Base-by-base conservation (phyloP, 2,888 invertebrate genomes). In the Lumbricus terrestris region DNA sequence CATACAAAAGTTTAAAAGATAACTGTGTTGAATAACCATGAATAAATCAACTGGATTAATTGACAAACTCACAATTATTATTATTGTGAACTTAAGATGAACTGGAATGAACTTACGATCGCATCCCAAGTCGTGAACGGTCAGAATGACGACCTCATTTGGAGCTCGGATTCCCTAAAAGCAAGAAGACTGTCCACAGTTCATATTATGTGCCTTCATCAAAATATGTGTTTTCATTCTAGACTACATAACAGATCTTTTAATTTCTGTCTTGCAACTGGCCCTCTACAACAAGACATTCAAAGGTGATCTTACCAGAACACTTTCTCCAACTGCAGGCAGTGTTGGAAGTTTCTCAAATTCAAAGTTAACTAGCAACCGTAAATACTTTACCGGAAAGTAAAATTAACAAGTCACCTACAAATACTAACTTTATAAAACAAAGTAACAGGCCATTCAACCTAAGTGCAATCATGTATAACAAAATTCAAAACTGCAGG, bases 61-160 rank as follows among this genome's bases (percentile, higher is more conserved):
- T 69, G n/a, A 69, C 29, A 29, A 54, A 29, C 54, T 8, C 29
- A 69, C 16, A 69, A 85, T 85, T 34, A n/a, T n/a, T n/a, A n/a
- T n/a, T n/a, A n/a, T n/a, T n/a, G 16, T 35, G 8, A 85, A 85
- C 69, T n/a, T 69, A 69, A 69, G 69, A 69, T n/a, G 69, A 69
- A 69, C 11, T 6, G 29, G n/a, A 83, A 20, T 82, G 18, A 40
- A 91, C 91, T 88, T 89, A 91, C 91, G 91, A 89, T 91, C 91
- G 90, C 91, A 91, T 88, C 91, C 91, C 42, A 91, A 88, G 47
- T 91, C 91, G 88, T 91, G 91, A 23, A 91, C 91, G 16, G 90
- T 91, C 34, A 91, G 88, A 37, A 91, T 90, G 37, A 89, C 89
- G 34, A 91, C 91, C 88, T 91, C 91, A 29, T 90, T 91, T 35